Base-by-base conservation (phyloP, 2,888 invertebrate genomes). In the Harpalus rubripes region DNA sequence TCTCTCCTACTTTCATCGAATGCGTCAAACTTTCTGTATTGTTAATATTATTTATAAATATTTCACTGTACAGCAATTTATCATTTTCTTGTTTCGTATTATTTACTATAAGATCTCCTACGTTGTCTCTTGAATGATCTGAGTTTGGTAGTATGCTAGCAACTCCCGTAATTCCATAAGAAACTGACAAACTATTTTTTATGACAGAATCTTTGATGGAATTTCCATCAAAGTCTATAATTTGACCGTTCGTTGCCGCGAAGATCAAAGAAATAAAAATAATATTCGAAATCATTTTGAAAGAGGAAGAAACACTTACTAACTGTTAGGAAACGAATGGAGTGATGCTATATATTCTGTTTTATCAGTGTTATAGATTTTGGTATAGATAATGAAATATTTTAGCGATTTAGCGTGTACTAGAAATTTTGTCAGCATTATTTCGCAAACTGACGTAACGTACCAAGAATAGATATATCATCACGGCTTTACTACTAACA, bases 1-100 rank as follows among this genome's bases (percentile, higher is more conserved):
- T 74, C 16, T 74, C 12, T 18, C 44, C 12, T 44, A 74, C 22
- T 44, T 1, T 18, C 44, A 74, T 74, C 7, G 16, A 1, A 41
- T 41, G 44, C 44, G 18, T 10, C 8, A 16, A 12, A 44, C 41
- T 15, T 56, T 56, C 10, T 18, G 16, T 76, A 4, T 1, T 7
- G 7, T 26, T 32, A 2, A n/a, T 8, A 1, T 78, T n/a, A 32
- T 78, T 78, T 56, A 78, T 78, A 58, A 78, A 82, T 8, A 82
- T 74, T 82, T 82, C 82, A 7, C 74, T 72, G 6, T 10, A 74
- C 18, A 72, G n/a, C 58, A 82, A 58, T 10, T 16, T 74, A 39
- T 82, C 82, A 6, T 82, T 82, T 26, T 7, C 8, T 7, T 18
- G 10, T 74, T 41, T 82, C 0, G 15, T 16, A 32, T 15, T 68